Conservation (phyloP, 2,797 vertebrate genomes). For the Cossypha caffra region DNA sequence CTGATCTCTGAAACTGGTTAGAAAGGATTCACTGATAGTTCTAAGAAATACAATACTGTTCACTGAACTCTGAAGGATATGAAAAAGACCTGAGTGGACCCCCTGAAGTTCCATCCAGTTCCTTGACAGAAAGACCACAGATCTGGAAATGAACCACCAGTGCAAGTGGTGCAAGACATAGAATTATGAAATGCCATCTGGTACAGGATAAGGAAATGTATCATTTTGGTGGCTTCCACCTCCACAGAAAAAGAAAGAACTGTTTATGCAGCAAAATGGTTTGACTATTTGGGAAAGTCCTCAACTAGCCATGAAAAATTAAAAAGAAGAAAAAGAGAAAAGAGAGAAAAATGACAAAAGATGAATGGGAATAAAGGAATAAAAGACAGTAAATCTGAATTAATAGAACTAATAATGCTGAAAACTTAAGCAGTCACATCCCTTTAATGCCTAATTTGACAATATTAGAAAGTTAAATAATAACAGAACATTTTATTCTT, state of each 20-base stretch:
- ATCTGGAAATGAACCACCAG: constrained; percentile 13
- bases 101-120: neutral
- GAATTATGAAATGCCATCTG: constrained; percentile 13
- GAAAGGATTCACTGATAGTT: neutral
- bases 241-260: constrained; percentile 1
- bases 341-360: neutral
- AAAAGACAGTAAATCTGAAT: neutral
- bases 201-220: neutral
- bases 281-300: neutral
- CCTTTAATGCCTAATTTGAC: neutral
- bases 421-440: neutral
- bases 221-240: neutral
- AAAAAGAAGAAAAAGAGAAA: neutral
- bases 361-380: neutral
- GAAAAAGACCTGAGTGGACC: neutral
- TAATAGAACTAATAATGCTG: neutral
- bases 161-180: neutral
- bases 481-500: neutral
- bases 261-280: neutral
- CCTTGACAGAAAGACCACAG: neutral
- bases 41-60: neutral
- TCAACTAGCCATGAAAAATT: neutral
- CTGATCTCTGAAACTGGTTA: neutral
- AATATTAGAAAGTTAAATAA: neutral
- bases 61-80: neutral